A percentile compares a stretch with the other conserved stretches of the same genome.
These are phyloP conservation scores for Margaritifera margaritifera DNA, from an alignment of 2,888 invertebrate species.

Conservation along the genomic window DNA sequence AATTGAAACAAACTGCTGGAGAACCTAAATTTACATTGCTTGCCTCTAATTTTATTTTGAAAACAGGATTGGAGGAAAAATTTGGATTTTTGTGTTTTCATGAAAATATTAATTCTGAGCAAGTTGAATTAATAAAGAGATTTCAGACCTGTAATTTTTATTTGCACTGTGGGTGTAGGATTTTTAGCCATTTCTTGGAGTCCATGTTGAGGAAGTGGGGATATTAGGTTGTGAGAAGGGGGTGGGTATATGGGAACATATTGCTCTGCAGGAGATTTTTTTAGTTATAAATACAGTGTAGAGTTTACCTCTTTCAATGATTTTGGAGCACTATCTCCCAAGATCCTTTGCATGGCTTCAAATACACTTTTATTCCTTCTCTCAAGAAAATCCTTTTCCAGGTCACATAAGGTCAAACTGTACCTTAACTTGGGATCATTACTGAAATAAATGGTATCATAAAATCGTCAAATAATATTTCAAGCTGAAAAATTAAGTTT, in stretches of 20 bases:
- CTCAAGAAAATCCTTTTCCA: conserved; percentile 71
- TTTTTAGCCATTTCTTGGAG: background rate
- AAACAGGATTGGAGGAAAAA: too few species aligned
- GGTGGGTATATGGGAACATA: background rate
- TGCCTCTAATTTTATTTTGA: too few species aligned
- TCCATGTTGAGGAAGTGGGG: background rate
- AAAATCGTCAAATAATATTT: background rate
- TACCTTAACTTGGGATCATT: conserved; percentile 70
- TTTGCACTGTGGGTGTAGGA: too few species aligned
- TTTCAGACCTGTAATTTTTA: too few species aligned
- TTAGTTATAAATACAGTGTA: background rate
- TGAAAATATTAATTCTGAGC: too few species aligned
- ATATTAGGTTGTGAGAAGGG: too few species aligned
- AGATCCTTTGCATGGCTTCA: conserved; percentile 64
- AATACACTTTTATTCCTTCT: conserved; percentile 62
- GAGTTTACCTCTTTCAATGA: conserved; percentile 63
- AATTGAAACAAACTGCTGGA: too few species aligned
- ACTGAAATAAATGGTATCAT: conserved; percentile 47
- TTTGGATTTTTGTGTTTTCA: too few species aligned
- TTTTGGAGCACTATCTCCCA: conserved; percentile 67
- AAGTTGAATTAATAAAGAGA: too few species aligned
- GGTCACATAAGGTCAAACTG: conserved; percentile 71
- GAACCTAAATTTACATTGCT: too few species aligned
- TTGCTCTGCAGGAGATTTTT: background rate
- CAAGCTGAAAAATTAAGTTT: background rate